Base-by-base conservation (phyloP, 2,888 invertebrate species). In the Petrophora chlorosata region DNA sequence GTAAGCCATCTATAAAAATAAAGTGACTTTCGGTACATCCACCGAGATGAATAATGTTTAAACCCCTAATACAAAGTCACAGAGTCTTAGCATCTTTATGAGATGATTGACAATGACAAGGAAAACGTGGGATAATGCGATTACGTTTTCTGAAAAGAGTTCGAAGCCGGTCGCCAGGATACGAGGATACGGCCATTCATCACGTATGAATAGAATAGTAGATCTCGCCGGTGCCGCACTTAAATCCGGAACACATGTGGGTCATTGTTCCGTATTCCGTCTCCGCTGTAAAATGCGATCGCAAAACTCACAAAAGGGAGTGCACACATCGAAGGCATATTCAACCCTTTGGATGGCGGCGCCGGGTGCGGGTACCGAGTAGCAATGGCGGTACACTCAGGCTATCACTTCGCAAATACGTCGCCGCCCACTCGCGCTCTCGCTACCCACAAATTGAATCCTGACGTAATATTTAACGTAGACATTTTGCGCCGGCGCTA, bases 381-480 rank as follows among this genome's bases (percentile, higher is more conserved):
- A 4, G 19, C 19, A 5, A 25, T 10, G 25, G 25, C 25, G 25
- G 25, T 8, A 25, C 10, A 10, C 10, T 10, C 16, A 22, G 28
- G 36, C 51, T 43, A 60, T 55, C 62, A 55, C 30, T 56, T 42
- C 50, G 45, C 53, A 64, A 65, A 63, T 54, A 63, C 46, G 59
- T 58, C 54, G 47, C 36, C 58, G 60, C 61, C 63, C 49, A 15
- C 52, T 35, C 56, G 58, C 63, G 9, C 60, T 59, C 55, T 56
- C 56, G 61, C 36, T 35, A 26, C 47, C 64, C 65, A 54, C 70
- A 76, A 76, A 76, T 76, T 75, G 70, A 76, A 76, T 75, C 67
- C 68, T 61, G 65, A 62, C 69, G 70, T 72, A 65, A 76, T 74
- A 76, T 74, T 73, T 73, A 71, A 72, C 70, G 68, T 66, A 67